phyloP scores from a whole-genome alignment of 1,140 invertebrate species.

The Anthonomus grandis region DNA sequence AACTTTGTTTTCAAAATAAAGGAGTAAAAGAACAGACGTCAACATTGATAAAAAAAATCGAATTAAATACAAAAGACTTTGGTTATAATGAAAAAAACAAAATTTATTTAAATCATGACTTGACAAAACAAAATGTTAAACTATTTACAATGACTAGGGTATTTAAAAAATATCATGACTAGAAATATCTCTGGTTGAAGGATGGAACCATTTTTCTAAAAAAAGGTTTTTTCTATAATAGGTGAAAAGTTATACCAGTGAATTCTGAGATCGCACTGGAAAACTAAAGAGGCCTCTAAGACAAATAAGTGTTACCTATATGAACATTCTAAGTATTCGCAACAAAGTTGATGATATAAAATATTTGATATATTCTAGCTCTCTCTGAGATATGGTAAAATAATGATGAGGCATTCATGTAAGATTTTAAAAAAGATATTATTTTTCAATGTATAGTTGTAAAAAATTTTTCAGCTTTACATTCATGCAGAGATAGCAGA shows the following conservation, averaged over 20 bases:
- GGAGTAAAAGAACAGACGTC: background rate
- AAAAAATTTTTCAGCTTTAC: slow-evolving; percentile 1
- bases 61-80: background rate
- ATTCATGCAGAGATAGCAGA: slow-evolving; percentile 8
- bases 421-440: too few relatives aligned
- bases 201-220: slow-evolving; percentile 2
- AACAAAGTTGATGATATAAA: slow-evolving; percentile 6
- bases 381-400: slow-evolving; percentile 10
- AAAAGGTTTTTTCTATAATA: too few relatives aligned
- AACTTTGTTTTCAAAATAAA: background rate
- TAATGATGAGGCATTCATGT: slow-evolving; percentile 3
- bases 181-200: background rate
- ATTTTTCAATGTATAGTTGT: too few relatives aligned
- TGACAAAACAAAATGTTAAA: background rate
- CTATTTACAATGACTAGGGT: too few relatives aligned
- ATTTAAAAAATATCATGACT: background rate
- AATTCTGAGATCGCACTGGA: background rate
- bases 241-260: background rate
- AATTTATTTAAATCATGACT: background rate
- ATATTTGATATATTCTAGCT: slow-evolving; percentile 4
- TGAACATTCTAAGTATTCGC: background rate
- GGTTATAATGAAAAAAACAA: background rate
- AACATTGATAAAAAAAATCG: background rate
- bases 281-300: background rate
- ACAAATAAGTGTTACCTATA: slow-evolving; percentile 3